phyloP scores from a whole-genome alignment of 2,888 invertebrate species.

The Athrips mouffetella region DNA sequence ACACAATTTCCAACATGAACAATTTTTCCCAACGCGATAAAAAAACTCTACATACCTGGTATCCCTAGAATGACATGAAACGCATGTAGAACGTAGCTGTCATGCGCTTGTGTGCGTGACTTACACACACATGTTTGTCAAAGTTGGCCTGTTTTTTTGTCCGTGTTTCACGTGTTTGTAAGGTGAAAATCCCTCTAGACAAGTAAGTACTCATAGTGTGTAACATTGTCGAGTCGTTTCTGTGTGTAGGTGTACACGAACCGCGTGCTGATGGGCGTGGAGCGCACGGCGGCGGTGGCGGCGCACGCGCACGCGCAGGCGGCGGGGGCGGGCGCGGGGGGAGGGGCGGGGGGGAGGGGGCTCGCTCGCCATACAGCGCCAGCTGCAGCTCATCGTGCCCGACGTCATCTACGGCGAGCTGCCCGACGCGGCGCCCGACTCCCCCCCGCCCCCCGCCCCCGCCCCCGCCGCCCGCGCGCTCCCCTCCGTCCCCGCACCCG shows the following conservation, averaged over 20 bases:
- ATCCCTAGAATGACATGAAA: too few species aligned
- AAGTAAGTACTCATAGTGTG: too few species aligned
- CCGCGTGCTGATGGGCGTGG: constrained; percentile 74
- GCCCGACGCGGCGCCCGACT: constrained; percentile 28
- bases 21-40: too few species aligned
- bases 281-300: constrained; percentile 41
- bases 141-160: too few species aligned
- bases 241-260: constrained; percentile 66
- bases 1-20: too few species aligned
- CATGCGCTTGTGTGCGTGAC: too few species aligned
- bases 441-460: constrained; percentile 24
- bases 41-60: too few species aligned
- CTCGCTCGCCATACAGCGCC: too few species aligned
- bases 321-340: not conserved
- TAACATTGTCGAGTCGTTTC: constrained; percentile 9
- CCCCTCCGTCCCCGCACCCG: constrained; percentile 11
- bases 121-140: too few species aligned
- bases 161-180: too few species aligned
- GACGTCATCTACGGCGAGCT: constrained; percentile 77
- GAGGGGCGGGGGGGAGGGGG: constrained; percentile 41
- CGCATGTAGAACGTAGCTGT: too few species aligned
- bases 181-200: too few species aligned
- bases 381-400: constrained; percentile 59
- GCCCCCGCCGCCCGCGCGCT: constrained; percentile 10
- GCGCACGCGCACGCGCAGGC: constrained; percentile 7